Evolutionary conservation across 2,888 invertebrate genomes (phyloP).

Genomic region (Melitaea athalia): DNA sequence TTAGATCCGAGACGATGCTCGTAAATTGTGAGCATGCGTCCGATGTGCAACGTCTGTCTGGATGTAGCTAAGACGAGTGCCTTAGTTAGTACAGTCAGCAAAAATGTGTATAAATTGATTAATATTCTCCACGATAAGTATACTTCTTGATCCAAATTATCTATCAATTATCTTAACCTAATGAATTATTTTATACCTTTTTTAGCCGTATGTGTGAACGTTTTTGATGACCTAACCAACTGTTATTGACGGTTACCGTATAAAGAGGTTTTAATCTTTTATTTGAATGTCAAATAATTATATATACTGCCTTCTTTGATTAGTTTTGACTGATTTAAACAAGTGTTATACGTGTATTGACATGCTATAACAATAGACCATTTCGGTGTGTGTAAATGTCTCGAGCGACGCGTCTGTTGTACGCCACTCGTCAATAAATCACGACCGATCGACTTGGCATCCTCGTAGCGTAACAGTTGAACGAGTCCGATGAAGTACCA

Average conservation of each 20-base stretch:
- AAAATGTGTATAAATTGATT: neutral
- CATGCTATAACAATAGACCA: constrained; percentile 24
- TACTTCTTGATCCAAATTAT: no score
- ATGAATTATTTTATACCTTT: no score
- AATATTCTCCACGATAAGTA: no score
- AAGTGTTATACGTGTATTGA: constrained; percentile 8
- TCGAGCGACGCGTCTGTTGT: constrained; percentile 12
- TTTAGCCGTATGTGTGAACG: neutral
- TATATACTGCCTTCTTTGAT: neutral
- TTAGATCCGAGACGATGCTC: constrained; percentile 7
- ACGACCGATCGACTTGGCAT: constrained; percentile 25
- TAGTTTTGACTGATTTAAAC: constrained; percentile 6
- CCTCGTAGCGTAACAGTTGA: constrained; percentile 16
- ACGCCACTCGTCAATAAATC: constrained; percentile 26
- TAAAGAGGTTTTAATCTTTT: neutral
- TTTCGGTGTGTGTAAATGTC: constrained; percentile 18
- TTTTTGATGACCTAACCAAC: no score
- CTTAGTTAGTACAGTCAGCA: neutral
- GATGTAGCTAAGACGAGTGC: neutral
- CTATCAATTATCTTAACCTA: no score
- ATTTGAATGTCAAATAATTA: neutral
- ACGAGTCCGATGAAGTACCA: constrained; percentile 9
- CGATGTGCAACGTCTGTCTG: constrained; percentile 9
- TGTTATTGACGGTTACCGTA: no score
- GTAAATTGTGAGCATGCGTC: constrained; percentile 1